Evolutionary conservation across 2,888 invertebrate genomes (phyloP), one percentile per base, ranked within the genome.

Genomic region (Lasioglossum malachurum): DNA sequence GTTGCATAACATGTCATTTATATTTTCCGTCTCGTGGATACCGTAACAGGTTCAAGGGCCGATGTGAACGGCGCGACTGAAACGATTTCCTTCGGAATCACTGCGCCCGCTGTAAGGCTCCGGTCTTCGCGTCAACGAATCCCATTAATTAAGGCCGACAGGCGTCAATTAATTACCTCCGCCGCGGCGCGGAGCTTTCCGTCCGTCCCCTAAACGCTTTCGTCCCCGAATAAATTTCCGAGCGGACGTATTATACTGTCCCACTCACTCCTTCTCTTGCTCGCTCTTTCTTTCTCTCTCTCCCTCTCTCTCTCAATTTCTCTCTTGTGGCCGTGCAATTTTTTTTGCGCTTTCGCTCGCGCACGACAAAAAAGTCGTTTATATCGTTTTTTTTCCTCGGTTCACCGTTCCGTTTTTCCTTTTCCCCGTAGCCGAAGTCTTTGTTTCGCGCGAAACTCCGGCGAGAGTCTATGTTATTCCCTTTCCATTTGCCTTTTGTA

Each of bases 131-230:
- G 75, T 73, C 73, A 79, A 46, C 31, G 64, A 64, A 71, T 53
- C 35, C 57, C 78, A 84, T 86, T 81, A 84, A 86, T 86, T 81
- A 84, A 78, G 31, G 38, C 72, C n/a, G 81, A 72, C 73, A 35
- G 69, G 75, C 76, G n/a, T 79, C 81, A 69, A 84, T 87, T 84
- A 87, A 84, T 84, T 82, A 84, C 78, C 80, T 74, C 75, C 16
- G 83, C n/a, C 41, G 75, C 73, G 76, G 75, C 75, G 76, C 53
- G 75, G 71, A 73, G 74, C 69, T 76, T 79, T 82, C 53, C 71
- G 53, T 69, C 67, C 16, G 74, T 57, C 53, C 69, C 77, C 31
- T 79, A 74, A 79, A 74, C 44, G 75, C 49, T 74, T 31, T 67
- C 67, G 67, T 78, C 78, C 16, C 64, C 72, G 64, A 75, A 78